Conservation (phyloP, 2,888 invertebrate species). For the Polydrusus tereticollis region DNA sequence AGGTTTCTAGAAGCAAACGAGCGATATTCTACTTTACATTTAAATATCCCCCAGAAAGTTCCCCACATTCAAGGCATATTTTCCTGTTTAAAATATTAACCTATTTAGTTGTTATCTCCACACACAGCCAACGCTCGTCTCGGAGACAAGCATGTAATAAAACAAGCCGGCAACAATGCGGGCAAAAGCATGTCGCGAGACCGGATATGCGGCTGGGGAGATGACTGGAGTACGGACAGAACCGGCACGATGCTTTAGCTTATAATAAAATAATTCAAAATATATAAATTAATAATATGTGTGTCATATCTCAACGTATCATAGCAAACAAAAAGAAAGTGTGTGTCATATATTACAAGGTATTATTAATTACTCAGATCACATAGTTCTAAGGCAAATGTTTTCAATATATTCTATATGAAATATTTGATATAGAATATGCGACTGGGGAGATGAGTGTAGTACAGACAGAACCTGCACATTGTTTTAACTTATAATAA, state of each 20-base stretch:
- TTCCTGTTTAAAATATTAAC: background rate
- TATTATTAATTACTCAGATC: too few species aligned
- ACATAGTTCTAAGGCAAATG: too few species aligned
- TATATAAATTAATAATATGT: too few species aligned
- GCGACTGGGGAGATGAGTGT: too few species aligned
- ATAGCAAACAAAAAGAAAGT: too few species aligned
- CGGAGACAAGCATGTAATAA: background rate
- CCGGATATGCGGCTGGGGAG: conserved; percentile 4
- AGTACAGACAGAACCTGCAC: too few species aligned
- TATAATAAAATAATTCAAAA: background rate
- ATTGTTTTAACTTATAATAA: too few species aligned
- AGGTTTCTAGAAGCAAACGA: background rate
- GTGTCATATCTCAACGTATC: too few species aligned
- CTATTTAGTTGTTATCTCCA: background rate
- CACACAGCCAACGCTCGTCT: background rate
- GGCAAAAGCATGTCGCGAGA: conserved; percentile 8
- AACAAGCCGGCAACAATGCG: conserved; percentile 9
- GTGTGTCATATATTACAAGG: too few species aligned
- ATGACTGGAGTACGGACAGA: background rate
- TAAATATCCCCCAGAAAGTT: background rate
- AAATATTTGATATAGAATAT: too few species aligned
- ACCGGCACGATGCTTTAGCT: background rate
- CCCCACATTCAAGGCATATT: background rate
- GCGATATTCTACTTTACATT: background rate
- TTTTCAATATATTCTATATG: too few species aligned